phyloP scores from a whole-genome alignment of 2,888 invertebrate genomes.

The Drosophila macrospina region DNA sequence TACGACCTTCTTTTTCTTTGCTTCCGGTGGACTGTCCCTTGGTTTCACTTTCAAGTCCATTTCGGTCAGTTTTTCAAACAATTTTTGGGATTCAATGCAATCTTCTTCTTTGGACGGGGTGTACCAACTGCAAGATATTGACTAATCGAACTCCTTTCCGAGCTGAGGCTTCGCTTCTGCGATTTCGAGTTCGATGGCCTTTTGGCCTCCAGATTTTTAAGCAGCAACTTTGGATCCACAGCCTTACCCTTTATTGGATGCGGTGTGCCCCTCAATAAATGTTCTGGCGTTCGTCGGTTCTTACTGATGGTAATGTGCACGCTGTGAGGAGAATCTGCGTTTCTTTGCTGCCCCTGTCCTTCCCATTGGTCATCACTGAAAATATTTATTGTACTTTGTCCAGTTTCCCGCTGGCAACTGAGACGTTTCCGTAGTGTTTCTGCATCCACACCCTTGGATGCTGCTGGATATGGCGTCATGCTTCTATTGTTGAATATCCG shows the following conservation, averaged over 20 bases:
- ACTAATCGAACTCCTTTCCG: neutral
- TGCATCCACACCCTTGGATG: neutral
- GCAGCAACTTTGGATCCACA: constrained; percentile 3
- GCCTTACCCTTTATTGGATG: constrained; percentile 6
- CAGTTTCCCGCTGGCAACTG: neutral
- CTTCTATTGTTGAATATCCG: neutral
- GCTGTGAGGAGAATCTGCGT: neutral
- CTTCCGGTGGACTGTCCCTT: no score
- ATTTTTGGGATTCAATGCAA: constrained; percentile 1
- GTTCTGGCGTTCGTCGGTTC: neutral
- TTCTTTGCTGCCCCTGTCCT: neutral
- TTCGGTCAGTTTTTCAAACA: constrained; percentile 4
- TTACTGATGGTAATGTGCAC: constrained; percentile 4
- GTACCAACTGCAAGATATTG: constrained; percentile 20
- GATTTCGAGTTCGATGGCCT: neutral
- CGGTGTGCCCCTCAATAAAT: constrained; percentile 3
- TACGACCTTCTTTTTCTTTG: neutral
- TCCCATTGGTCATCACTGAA: neutral
- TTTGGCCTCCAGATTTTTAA: neutral
- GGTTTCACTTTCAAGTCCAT: neutral
- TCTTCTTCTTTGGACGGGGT: constrained; percentile 28
- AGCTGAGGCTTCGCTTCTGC: neutral
- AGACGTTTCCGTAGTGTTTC: constrained; percentile 16
- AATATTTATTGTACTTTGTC: neutral
- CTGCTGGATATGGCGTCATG: constrained; percentile 27